Conservation (phyloP, 1,140 invertebrate species). For the Drosophila pachea region DNA sequence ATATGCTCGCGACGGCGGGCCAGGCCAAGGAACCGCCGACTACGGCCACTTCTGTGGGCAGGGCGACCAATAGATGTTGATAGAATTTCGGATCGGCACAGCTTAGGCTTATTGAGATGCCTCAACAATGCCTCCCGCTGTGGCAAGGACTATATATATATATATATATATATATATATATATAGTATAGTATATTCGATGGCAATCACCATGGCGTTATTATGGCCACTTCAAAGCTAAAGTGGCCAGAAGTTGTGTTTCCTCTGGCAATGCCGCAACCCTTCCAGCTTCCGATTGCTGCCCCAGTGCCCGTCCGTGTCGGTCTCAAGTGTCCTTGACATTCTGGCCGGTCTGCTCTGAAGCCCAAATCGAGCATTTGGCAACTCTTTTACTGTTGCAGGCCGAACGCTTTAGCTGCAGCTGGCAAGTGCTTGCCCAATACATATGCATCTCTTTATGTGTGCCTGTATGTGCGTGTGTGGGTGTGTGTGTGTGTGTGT, state of each 20-base stretch:
- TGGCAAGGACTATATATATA: background rate
- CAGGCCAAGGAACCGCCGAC: too few relatives aligned
- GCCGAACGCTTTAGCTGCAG: slow-evolving; percentile 17
- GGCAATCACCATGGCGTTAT: slow-evolving; percentile 2
- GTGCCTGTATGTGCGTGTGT: slow-evolving; percentile 1
- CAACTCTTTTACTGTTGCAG: slow-evolving; percentile 62
- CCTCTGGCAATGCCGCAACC: slow-evolving; percentile 1
- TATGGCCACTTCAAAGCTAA: slow-evolving; percentile 15
- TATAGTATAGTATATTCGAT: background rate
- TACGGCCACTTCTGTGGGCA: too few relatives aligned
- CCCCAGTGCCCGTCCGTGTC: slow-evolving; percentile 44
- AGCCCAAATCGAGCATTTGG: slow-evolving; percentile 47
- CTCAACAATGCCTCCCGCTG: too few relatives aligned
- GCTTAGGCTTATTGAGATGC: too few relatives aligned
- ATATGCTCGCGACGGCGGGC: slow-evolving; percentile 54
- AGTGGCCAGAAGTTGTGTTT: slow-evolving; percentile 34
- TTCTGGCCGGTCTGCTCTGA: slow-evolving; percentile 43
- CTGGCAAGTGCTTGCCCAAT: slow-evolving; percentile 9
- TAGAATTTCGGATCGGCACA: too few relatives aligned
- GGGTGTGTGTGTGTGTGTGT: slow-evolving; percentile 31
- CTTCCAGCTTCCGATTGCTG: slow-evolving; percentile 32
- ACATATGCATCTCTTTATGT: too few relatives aligned
- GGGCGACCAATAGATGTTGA: too few relatives aligned
- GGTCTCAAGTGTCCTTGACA: slow-evolving; percentile 62
- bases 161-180: background rate